Evolutionary conservation across 1,140 invertebrate genomes (phyloP), one percentile per base, ranked within the genome.

Genomic region (Physella acuta): DNA sequence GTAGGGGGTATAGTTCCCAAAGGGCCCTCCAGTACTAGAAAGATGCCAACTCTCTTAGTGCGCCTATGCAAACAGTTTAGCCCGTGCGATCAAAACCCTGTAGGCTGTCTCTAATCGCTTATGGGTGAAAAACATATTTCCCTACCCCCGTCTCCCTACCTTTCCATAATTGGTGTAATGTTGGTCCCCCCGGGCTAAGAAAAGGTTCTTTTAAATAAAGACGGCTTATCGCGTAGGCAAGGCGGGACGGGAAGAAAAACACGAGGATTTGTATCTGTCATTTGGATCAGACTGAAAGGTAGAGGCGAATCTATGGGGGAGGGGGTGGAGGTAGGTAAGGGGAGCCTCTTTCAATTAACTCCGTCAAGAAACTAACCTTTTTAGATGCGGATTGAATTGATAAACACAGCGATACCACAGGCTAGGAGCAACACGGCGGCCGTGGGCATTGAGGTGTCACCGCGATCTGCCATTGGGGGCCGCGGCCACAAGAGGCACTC

Each of bases 311-410:
- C n/a, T n/a, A 44, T 44, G 8, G 39, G 39, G 20, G 20, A 20
- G 39, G 39, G 39, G 39, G 39, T 44, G 39, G 39, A 44, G 39
- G 39, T n/a, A n/a, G 39, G 39, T 44, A 44, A 20, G 39, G 8
- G 39, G 39, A 44, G 39, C 39, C 39, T n/a, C n/a, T 44, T 44
- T 44, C 39, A 44, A 44, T 44, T 44, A 44, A 44, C 39, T 44
- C 39, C 20, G 39, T 44, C 20, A 8, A 8, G 39, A 44, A 44
- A 44, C 8, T 44, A 11, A 11, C 20, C 20, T 44, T 8, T 44
- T 20, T 44, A 44, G 39, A 44, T 44, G 8, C 20, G 8, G 39
- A 20, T 11, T 44, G 39, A 44, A 44, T 44, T 11, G 39, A 44
- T 44, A 44, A 44, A 44, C 39, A 44, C 39, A 11, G 39, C 39